A percentile compares a stretch with the other conserved stretches of the same genome.
These are phyloP conservation scores for Agrochola circellaris DNA, from an alignment of 2,888 invertebrate species.

Conservation along the genomic window DNA sequence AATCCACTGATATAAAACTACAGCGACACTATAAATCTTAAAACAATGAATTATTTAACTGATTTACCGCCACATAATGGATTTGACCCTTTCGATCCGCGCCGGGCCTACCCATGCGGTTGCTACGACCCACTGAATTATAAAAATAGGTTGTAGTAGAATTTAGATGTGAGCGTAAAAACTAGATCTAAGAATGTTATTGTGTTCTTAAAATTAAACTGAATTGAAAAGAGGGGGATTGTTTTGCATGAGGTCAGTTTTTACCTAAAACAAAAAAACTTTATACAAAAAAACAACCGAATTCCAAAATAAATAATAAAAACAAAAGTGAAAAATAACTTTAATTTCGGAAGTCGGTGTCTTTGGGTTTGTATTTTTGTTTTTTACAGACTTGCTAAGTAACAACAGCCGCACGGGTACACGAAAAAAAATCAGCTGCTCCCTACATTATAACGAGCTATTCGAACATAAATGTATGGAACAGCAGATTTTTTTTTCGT, in stretches of 20 bases:
- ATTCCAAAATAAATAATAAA: too few species aligned
- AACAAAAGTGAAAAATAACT: too few species aligned
- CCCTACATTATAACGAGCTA: too few species aligned
- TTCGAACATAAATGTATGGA: too few species aligned
- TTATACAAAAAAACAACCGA: too few species aligned
- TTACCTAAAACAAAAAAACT: neutral
- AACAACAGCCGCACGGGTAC: too few species aligned
- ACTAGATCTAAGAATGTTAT: neutral
- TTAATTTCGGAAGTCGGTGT: too few species aligned
- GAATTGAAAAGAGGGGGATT: neutral
- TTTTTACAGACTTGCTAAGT: too few species aligned
- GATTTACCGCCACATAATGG: constrained; percentile 53
- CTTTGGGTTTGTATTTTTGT: too few species aligned
- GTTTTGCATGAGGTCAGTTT: neutral
- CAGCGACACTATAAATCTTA: constrained; percentile 23
- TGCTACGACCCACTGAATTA: constrained; percentile 57
- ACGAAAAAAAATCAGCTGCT: too few species aligned
- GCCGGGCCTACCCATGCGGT: constrained; percentile 8
- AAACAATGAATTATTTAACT: constrained; percentile 55
- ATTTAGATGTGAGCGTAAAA: constrained; percentile 29
- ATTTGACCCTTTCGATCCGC: constrained; percentile 59
- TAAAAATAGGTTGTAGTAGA: constrained; percentile 38
- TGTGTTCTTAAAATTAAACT: constrained; percentile 1
- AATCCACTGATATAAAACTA: neutral
- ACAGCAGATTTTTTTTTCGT: too few species aligned